Conservation (phyloP, 2,113 vertebrate genomes). For the Nannobrachium achirus region DNA sequence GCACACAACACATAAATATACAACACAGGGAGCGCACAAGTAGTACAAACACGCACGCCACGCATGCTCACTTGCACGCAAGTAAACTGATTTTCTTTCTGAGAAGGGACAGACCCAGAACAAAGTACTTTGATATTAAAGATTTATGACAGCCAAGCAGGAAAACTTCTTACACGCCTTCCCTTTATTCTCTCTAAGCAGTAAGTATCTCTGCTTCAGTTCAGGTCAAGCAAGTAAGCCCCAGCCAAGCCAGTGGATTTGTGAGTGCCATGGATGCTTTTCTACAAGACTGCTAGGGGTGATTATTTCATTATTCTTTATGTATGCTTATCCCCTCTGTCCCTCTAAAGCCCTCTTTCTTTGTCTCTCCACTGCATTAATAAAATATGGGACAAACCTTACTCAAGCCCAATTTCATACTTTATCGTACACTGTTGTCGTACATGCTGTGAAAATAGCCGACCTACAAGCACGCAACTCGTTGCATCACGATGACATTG, state of each 20-base stretch:
- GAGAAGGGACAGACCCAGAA: constrained; percentile 24
- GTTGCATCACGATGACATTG: too few species aligned
- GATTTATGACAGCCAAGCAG: constrained; percentile 42
- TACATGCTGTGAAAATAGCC: too few species aligned
- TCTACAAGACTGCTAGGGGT: constrained; percentile 11
- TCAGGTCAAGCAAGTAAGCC: constrained; percentile 38
- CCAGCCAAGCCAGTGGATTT: constrained; percentile 15
- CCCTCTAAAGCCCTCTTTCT: too few species aligned
- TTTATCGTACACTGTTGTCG: too few species aligned
- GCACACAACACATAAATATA: not conserved
- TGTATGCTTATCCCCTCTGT: too few species aligned
- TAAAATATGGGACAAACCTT: too few species aligned
- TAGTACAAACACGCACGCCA: too few species aligned
- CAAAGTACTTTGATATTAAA: constrained; percentile 39
- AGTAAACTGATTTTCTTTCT: constrained; percentile 13
- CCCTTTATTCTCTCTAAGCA: constrained; percentile 43
- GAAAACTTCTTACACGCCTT: constrained; percentile 31
- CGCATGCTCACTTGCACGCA: too few species aligned
- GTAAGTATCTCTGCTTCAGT: constrained; percentile 27
- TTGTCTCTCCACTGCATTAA: too few species aligned
- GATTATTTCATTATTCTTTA: too few species aligned
- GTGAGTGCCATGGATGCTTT: constrained; percentile 33
- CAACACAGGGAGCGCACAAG: not conserved
- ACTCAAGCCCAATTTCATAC: too few species aligned
- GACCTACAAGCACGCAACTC: too few species aligned